These are phyloP conservation scores for Etia nguti DNA, from an alignment of 2,113 vertebrate genomes.

Conservation along the genomic window DNA sequence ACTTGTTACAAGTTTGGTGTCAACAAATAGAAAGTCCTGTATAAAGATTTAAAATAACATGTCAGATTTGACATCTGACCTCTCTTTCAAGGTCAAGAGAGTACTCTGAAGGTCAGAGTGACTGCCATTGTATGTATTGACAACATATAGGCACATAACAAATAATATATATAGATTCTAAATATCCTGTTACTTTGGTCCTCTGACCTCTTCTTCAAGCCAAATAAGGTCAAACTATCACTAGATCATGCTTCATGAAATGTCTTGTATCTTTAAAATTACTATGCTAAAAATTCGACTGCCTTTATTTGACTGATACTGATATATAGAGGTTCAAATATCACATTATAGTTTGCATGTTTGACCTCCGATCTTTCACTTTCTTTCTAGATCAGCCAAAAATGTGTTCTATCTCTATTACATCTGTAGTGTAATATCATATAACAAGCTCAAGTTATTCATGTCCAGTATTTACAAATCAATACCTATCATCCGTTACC, in stretches of 20 bases:
- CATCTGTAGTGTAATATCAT: background rate
- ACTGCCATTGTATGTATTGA: background rate
- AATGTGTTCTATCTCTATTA: accelerated
- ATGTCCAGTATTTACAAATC: background rate
- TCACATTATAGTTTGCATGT: background rate
- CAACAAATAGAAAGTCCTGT: background rate
- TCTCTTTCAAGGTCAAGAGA: background rate
- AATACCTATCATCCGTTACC: background rate
- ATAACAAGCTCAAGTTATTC: background rate
- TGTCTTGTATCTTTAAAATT: background rate
- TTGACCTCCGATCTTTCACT: accelerated
- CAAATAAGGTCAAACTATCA: background rate
- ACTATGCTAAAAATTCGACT: background rate
- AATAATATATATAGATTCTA: background rate
- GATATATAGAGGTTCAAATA: background rate
- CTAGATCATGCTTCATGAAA: background rate
- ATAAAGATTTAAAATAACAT: background rate
- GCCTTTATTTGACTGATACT: background rate
- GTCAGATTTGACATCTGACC: background rate
- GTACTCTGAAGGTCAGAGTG: background rate
- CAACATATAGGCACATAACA: background rate
- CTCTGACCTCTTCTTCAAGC: background rate
- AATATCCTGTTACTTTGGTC: background rate
- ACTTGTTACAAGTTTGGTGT: background rate
- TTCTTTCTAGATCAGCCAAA: background rate